Percentiles rank a stretch among this genome's conserved stretches.
phyloP scores from a whole-genome alignment of 2,888 invertebrate species.

The Myopa testacea region DNA sequence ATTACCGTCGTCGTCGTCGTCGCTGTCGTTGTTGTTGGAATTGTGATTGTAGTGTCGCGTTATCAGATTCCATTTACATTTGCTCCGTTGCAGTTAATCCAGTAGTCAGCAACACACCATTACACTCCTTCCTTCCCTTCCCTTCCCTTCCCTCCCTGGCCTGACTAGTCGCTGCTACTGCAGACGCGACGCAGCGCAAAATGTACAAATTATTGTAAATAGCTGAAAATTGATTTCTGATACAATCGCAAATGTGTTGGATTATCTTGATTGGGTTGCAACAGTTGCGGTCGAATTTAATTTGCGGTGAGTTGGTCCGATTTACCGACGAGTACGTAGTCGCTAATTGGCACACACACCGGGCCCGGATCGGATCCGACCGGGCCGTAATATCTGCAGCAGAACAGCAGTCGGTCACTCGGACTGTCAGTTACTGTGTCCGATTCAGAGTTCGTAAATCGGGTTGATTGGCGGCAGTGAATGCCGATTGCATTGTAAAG shows the following conservation, averaged over 20 bases:
- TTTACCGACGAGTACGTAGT: background rate
- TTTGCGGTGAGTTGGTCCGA: constrained; percentile 1
- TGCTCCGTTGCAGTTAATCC: background rate
- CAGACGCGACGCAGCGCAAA: background rate
- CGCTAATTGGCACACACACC: background rate
- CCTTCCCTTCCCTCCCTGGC: too few species aligned
- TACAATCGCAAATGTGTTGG: constrained; percentile 3
- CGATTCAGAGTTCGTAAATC: too few species aligned
- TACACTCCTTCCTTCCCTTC: too few species aligned
- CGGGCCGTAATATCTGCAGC: background rate
- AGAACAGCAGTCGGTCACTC: background rate
- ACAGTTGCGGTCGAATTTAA: constrained; percentile 14
- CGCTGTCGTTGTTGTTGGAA: background rate
- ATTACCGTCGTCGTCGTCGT: background rate
- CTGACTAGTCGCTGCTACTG: too few species aligned
- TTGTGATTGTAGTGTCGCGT: background rate
- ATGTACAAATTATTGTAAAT: constrained; percentile 12
- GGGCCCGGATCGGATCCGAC: background rate
- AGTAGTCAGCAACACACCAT: background rate
- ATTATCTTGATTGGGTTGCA: constrained; percentile 4
- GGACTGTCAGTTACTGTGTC: background rate
- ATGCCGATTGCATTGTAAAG: too few species aligned
- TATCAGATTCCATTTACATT: background rate
- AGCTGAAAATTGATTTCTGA: constrained; percentile 27
- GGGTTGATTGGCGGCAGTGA: too few species aligned